Conservation (phyloP, 2,888 invertebrate species). For the Neuroscelio doddi region DNA sequence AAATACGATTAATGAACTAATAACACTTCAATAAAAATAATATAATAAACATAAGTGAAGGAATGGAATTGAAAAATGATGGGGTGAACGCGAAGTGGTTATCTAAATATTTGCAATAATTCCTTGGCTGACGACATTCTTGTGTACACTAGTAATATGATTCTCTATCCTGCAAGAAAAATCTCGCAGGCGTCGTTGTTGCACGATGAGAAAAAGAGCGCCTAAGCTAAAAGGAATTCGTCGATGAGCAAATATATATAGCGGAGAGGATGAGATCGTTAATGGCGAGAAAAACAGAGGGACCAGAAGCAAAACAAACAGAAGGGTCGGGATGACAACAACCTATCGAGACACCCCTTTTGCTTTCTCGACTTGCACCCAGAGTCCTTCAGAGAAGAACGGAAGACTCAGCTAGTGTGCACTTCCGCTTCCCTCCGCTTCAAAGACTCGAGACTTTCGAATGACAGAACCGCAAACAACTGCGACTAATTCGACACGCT, state of each 20-base stretch:
- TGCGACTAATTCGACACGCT: constrained; percentile 45
- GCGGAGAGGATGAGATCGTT: constrained; percentile 49
- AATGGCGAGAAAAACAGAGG: constrained; percentile 62
- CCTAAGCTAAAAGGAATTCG: constrained; percentile 34
- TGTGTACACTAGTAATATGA: constrained; percentile 37
- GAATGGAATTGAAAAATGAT: constrained; percentile 4
- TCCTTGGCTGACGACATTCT: constrained; percentile 30
- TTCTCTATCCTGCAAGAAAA: constrained; percentile 37
- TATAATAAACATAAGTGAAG: too few relatives aligned
- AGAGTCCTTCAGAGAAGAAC: constrained; percentile 24
- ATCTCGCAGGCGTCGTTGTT: constrained; percentile 17
- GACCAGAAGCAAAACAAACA: constrained; percentile 57
- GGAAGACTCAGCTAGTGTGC: constrained; percentile 34
- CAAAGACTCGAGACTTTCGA: constrained; percentile 27
- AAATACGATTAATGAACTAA: too few relatives aligned
- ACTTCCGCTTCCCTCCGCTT: constrained; percentile 33
- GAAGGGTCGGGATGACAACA: constrained; percentile 43
- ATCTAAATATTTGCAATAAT: constrained; percentile 46
- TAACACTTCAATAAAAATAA: too few relatives aligned
- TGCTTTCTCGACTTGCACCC: constrained; percentile 26
- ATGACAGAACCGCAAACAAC: constrained; percentile 46
- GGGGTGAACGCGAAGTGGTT: constrained; percentile 27
- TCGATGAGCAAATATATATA: constrained; percentile 35
- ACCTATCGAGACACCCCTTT: constrained; percentile 46
- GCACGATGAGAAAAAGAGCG: background rate